A percentile compares a stretch with the other conserved stretches of the same genome.
Conservation (phyloP, 2,888 invertebrate genomes). For the Drosophila phalerata region DNA sequence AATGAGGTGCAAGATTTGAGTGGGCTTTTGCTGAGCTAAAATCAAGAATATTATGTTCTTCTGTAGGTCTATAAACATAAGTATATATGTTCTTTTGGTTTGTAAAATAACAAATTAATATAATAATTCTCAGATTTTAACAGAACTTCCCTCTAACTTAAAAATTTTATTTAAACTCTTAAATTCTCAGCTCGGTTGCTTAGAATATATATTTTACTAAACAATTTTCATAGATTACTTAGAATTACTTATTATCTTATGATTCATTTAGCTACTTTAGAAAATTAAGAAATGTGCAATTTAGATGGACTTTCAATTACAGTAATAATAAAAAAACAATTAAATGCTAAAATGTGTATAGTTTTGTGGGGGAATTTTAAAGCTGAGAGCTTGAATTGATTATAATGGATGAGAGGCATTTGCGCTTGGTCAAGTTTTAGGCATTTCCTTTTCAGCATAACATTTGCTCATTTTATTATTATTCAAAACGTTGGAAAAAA, state of each 20-base stretch:
- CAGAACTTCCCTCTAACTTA: too few relatives aligned
- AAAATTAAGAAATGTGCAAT: not conserved
- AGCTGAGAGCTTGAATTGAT: constrained; percentile 10
- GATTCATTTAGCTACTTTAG: not conserved
- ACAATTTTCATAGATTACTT: too few relatives aligned
- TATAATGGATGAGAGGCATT: constrained; percentile 8
- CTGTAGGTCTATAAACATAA: not conserved
- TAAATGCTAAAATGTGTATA: not conserved
- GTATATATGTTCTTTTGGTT: too few relatives aligned
- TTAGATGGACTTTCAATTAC: not conserved
- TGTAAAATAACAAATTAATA: too few relatives aligned
- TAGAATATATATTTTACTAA: too few relatives aligned
- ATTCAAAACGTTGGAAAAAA: constrained; percentile 19
- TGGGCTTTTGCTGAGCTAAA: constrained; percentile 14
- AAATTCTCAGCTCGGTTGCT: too few relatives aligned
- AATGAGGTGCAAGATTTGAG: constrained; percentile 53
- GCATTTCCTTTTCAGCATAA: constrained; percentile 30
- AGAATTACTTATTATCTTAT: not conserved
- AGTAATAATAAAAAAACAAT: not conserved
- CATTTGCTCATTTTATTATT: constrained; percentile 32
- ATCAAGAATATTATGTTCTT: not conserved
- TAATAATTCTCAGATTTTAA: too few relatives aligned
- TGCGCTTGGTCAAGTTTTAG: constrained; percentile 28
- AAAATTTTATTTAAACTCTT: too few relatives aligned
- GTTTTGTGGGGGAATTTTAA: not conserved